These are phyloP conservation scores for Agrochola macilenta DNA, from an alignment of 2,888 invertebrate genomes.

Conservation along the genomic window DNA sequence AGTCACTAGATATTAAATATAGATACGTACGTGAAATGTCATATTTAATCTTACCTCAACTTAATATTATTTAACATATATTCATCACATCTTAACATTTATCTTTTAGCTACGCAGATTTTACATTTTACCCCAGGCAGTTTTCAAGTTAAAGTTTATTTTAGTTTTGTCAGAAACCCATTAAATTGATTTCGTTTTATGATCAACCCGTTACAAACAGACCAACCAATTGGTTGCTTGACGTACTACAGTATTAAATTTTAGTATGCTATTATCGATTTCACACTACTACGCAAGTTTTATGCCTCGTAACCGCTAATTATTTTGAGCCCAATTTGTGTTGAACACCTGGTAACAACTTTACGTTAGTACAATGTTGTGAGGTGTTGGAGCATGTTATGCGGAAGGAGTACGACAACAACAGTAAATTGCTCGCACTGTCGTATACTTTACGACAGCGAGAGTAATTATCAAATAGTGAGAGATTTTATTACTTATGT, in stretches of 20 bases:
- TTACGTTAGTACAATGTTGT: conserved; percentile 44
- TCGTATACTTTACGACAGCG: conserved; percentile 54
- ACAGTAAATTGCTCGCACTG: conserved; percentile 47
- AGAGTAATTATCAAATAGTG: conserved; percentile 44
- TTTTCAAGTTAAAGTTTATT: conserved; percentile 36
- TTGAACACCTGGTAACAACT: conserved; percentile 61
- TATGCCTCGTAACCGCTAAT: conserved; percentile 81
- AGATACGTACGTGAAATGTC: conserved; percentile 45
- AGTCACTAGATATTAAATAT: conserved; percentile 51
- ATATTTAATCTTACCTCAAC: conserved; percentile 42
- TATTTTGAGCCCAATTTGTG: conserved; percentile 70
- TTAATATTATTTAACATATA: conserved; percentile 23
- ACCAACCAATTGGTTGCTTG: conserved; percentile 57
- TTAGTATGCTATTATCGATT: conserved; percentile 78
- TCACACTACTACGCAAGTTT: conserved; percentile 76
- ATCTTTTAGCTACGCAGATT: conserved; percentile 11
- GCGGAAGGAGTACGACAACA: conserved; percentile 49
- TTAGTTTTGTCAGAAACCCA: conserved; percentile 43
- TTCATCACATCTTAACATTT: conserved; percentile 1
- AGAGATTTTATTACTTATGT: conserved; percentile 29
- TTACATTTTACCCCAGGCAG: not conserved
- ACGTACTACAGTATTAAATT: conserved; percentile 67
- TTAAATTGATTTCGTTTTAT: conserved; percentile 60
- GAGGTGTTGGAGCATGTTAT: conserved; percentile 28
- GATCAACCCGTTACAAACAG: conserved; percentile 58